Conservation (phyloP, 2,888 invertebrate genomes). For the Drosophila paramelanica region DNA sequence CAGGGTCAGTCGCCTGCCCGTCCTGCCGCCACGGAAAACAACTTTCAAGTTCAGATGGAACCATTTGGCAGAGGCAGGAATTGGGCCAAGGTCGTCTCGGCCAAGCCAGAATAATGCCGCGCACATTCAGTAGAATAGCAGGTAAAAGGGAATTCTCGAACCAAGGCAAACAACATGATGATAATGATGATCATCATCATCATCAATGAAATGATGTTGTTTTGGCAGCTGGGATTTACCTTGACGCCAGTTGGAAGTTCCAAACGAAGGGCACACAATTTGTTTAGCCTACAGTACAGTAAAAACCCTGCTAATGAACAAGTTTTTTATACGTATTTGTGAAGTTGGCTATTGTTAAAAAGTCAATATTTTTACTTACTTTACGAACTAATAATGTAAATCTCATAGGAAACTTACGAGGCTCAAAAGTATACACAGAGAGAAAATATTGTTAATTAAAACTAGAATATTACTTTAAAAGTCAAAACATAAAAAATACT, state of each 20-base stretch:
- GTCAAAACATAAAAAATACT: too few species aligned
- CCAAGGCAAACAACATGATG: constrained; percentile 33
- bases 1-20: constrained; percentile 57
- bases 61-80: constrained; percentile 67
- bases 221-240: constrained; percentile 19
- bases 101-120: constrained; percentile 42
- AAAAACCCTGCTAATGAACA: not conserved
- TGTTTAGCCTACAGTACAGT: not conserved
- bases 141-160: constrained; percentile 37
- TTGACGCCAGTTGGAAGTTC: constrained; percentile 23
- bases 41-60: constrained; percentile 74
- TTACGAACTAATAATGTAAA: too few species aligned
- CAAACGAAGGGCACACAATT: constrained; percentile 8
- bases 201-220: not conserved
- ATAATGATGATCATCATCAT: constrained; percentile 1
- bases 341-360: too few species aligned
- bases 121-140: constrained; percentile 8
- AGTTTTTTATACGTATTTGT: too few species aligned
- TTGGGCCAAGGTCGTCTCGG: constrained; percentile 74
- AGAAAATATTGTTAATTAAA: too few species aligned
- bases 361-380: too few species aligned
- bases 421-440: too few species aligned
- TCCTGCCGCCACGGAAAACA: constrained; percentile 60
- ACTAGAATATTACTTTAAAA: too few species aligned
- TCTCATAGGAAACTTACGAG: too few species aligned